Conservation (phyloP, 2,113 vertebrate species). For the Hydropotes inermis region DNA sequence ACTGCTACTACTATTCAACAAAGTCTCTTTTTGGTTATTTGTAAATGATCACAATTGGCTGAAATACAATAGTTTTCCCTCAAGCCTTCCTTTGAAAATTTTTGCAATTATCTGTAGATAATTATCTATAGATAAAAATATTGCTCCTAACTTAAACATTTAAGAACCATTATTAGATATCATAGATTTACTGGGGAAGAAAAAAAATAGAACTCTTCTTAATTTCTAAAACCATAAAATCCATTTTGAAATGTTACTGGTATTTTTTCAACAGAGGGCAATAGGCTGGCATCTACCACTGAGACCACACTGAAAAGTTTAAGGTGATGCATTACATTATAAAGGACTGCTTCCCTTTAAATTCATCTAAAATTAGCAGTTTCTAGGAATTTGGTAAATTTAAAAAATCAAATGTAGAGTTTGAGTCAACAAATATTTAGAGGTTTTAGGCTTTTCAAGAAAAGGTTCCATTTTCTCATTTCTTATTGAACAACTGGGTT, state of each 20-base stretch:
- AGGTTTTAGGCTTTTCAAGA: conserved; percentile 75
- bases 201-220: background rate
- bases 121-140: conserved; percentile 19
- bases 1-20: background rate
- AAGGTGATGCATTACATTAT: conserved; percentile 39
- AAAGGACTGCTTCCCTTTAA: conserved; percentile 54
- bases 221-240: background rate
- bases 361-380: conserved; percentile 56
- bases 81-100: background rate
- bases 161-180: conserved; percentile 40
- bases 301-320: conserved; percentile 20
- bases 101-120: conserved; percentile 13
- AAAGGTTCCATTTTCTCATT: conserved; percentile 80
- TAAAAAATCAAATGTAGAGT: conserved; percentile 63
- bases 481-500: conserved; percentile 81
- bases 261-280: background rate
- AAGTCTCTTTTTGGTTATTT: background rate
- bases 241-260: background rate
- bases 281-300: background rate
- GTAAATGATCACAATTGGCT: background rate
- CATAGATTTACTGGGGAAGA: background rate
- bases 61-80: background rate
- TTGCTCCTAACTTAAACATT: conserved; percentile 34
- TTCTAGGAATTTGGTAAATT: conserved; percentile 66
- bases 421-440: conserved; percentile 79